These are phyloP conservation scores for Nebria ingens DNA, from an alignment of 1,140 invertebrate genomes.

Conservation along the genomic window DNA sequence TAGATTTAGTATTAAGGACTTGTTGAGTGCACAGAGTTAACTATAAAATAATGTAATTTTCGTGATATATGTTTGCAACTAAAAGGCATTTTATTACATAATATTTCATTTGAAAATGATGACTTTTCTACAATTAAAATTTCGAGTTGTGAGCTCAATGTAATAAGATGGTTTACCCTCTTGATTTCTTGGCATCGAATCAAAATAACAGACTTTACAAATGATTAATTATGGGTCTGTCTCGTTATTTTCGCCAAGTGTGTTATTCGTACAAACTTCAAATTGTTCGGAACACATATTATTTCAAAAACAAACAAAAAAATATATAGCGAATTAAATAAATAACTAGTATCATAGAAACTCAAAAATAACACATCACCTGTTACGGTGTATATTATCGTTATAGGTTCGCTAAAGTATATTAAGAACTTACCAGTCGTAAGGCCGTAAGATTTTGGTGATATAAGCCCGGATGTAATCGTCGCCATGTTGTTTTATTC, in stretches of 20 bases:
- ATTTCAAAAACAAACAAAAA: too few relatives aligned
- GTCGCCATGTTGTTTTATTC: constrained; percentile 32
- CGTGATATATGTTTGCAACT: too few relatives aligned
- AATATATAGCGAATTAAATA: neutral
- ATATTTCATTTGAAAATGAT: too few relatives aligned
- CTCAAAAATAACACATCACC: neutral
- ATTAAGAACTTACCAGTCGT: constrained; percentile 27
- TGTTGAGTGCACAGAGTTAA: too few relatives aligned
- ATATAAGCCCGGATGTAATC: constrained; percentile 31
- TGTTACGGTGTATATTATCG: neutral
- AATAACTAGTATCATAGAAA: neutral
- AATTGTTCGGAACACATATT: constrained; percentile 5
- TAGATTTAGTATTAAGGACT: too few relatives aligned
- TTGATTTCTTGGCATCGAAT: neutral
- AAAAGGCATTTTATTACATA: too few relatives aligned
- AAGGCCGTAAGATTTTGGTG: constrained; percentile 33
- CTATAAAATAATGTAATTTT: too few relatives aligned
- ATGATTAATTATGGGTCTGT: neutral
- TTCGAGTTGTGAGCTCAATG: too few relatives aligned
- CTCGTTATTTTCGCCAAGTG: constrained; percentile 7
- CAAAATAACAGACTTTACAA: neutral
- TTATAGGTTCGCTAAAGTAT: neutral
- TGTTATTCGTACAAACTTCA: constrained; percentile 6
- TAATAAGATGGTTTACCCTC: too few relatives aligned
- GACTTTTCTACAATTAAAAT: too few relatives aligned